Percentiles rank a stretch among this genome's conserved stretches.
These are phyloP conservation scores for Andrena bicolor DNA, from an alignment of 2,888 invertebrate species.

Conservation along the genomic window DNA sequence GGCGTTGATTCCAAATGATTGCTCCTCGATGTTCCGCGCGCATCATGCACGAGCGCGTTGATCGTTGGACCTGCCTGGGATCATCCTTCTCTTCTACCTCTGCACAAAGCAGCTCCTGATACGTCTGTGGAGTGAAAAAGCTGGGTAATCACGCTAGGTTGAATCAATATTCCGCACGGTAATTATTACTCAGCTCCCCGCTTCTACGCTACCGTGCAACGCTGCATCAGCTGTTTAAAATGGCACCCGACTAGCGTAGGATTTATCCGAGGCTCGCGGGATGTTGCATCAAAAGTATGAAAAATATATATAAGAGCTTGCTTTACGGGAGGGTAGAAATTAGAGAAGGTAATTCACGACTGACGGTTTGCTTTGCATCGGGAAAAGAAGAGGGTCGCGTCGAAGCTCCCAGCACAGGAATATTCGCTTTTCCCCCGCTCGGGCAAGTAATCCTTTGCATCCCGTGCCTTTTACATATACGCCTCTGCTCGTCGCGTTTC, in stretches of 20 bases:
- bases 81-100: conserved; percentile 36
- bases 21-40: conserved; percentile 44
- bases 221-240: neutral
- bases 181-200: conserved; percentile 24
- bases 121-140: neutral
- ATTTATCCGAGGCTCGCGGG: no score
- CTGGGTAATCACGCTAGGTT: conserved; percentile 32
- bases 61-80: conserved; percentile 35
- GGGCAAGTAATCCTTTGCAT: conserved; percentile 40
- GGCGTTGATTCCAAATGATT: conserved; percentile 65
- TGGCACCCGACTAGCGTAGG: no score
- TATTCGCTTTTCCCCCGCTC: conserved; percentile 18
- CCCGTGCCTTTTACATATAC: conserved; percentile 7
- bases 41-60: conserved; percentile 52
- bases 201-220: neutral
- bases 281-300: no score
- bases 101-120: conserved; percentile 20
- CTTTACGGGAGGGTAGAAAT: neutral
- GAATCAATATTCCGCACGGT: conserved; percentile 26
- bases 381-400: neutral
- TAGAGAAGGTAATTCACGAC: neutral
- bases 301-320: no score
- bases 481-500: conserved; percentile 33
- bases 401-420: conserved; percentile 6
- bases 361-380: neutral